These are phyloP conservation scores for Tonatia bakeri DNA, from an alignment of 2,113 vertebrate species.

Conservation along the genomic window DNA sequence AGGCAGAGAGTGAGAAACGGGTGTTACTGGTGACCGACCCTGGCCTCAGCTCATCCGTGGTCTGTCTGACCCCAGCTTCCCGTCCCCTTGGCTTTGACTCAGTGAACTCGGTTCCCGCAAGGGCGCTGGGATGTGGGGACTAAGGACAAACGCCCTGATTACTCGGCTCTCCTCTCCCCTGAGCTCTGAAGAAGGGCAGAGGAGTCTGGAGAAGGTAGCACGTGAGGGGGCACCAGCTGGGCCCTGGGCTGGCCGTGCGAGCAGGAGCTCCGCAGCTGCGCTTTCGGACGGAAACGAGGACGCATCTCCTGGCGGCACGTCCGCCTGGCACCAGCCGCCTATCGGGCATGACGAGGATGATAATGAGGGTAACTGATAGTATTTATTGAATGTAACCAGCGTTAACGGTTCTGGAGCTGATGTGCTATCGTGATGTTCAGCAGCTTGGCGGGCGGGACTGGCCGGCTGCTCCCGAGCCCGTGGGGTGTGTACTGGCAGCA, in stretches of 20 bases:
- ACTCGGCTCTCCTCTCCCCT: not conserved
- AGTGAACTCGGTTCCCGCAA: not conserved
- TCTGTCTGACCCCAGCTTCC: not conserved
- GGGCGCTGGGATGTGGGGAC: not conserved
- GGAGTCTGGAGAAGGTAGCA: not conserved
- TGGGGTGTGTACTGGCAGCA: too few species aligned
- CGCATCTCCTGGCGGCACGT: not conserved
- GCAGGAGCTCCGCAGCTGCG: too few species aligned
- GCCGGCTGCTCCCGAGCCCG: not conserved
- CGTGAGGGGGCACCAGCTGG: not conserved
- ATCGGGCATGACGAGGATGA: not conserved
- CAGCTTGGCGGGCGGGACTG: accelerated
- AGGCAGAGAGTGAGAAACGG: constrained; percentile 46
- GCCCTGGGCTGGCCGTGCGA: not conserved
- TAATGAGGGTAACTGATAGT: accelerated
- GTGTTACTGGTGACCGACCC: not conserved
- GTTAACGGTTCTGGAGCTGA: not conserved
- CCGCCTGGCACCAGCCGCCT: not conserved
- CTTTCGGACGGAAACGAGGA: not conserved
- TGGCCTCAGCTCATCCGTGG: too few species aligned
- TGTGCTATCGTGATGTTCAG: not conserved
- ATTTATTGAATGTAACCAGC: not conserved
- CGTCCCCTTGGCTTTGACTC: not conserved
- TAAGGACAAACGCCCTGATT: not conserved
- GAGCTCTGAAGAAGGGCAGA: not conserved